Evolutionary conservation across 2,888 invertebrate species (phyloP).

Genomic region (Hoplodrina blanda): DNA sequence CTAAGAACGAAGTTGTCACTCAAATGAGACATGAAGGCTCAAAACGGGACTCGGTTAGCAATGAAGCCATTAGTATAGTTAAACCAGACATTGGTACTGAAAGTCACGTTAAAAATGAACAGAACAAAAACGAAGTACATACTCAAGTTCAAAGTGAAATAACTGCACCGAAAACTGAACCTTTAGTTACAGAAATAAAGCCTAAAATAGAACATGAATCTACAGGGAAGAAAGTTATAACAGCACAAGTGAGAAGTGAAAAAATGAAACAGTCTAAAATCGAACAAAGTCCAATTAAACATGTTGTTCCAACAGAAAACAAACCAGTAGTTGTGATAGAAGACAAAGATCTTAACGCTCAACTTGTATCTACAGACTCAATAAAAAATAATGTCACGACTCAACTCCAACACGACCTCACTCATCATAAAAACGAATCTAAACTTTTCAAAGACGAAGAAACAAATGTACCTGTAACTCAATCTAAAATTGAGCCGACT

Average conservation of each 20-base stretch:
- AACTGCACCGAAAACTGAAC: conserved; percentile 33
- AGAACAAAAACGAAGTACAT: conserved; percentile 9
- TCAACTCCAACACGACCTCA: conserved; percentile 19
- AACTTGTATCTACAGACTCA: conserved; percentile 16
- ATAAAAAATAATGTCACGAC: conserved; percentile 43
- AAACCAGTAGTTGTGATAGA: neutral
- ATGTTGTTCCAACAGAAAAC: neutral
- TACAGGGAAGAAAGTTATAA: conserved; percentile 21
- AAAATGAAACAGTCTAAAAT: conserved; percentile 30
- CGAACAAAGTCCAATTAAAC: conserved; percentile 11
- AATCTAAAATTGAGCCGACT: conserved; percentile 24
- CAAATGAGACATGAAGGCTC: conserved; percentile 21
- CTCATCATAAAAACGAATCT: conserved; percentile 13
- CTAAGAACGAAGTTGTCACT: conserved; percentile 31
- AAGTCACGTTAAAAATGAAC: conserved; percentile 16
- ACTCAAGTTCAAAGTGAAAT: conserved; percentile 16
- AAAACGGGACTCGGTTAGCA: conserved; percentile 9
- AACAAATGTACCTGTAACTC: conserved; percentile 9
- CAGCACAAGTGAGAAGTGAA: conserved; percentile 28
- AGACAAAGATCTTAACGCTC: conserved; percentile 9
- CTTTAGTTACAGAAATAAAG: neutral
- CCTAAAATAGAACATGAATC: neutral
- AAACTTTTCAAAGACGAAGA: conserved; percentile 1
- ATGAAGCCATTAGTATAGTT: neutral
- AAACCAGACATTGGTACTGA: conserved; percentile 6